A percentile compares a stretch with the other conserved stretches of the same genome.
These are phyloP conservation scores for Agriopis leucophaearia DNA, from an alignment of 2,888 invertebrate genomes.

Conservation along the genomic window DNA sequence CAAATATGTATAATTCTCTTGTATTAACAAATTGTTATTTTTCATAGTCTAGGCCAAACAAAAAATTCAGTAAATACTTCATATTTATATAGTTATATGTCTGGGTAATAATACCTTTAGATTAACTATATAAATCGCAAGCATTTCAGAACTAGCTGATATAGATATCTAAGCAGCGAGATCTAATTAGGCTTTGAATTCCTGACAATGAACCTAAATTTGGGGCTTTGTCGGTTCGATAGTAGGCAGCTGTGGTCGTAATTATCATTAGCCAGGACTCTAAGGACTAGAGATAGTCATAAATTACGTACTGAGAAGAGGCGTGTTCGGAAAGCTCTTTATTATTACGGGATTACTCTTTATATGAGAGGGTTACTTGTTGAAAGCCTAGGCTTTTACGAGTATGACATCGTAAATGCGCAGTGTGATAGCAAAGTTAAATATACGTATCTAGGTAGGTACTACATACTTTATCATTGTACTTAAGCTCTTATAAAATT, in stretches of 20 bases:
- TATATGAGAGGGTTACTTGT: conserved; percentile 18
- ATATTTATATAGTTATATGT: neutral
- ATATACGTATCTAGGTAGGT: neutral
- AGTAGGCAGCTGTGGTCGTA: conserved; percentile 36
- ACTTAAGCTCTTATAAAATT: too few species aligned
- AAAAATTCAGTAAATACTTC: too few species aligned
- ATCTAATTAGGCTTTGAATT: conserved; percentile 35
- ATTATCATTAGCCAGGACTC: conserved; percentile 40
- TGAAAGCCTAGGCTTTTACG: conserved; percentile 17
- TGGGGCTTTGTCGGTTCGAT: conserved; percentile 36
- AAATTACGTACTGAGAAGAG: conserved; percentile 34
- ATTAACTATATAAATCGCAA: neutral
- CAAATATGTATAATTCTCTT: too few species aligned
- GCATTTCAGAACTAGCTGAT: conserved; percentile 1
- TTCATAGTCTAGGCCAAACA: too few species aligned
- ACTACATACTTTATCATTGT: too few species aligned
- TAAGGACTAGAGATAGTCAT: conserved; percentile 32
- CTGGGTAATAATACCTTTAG: neutral
- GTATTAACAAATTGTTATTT: too few species aligned
- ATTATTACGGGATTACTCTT: conserved; percentile 32
- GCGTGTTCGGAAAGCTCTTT: conserved; percentile 32
- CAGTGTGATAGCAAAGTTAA: neutral
- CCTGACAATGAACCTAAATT: conserved; percentile 34
- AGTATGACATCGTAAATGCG: conserved; percentile 11
- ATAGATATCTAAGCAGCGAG: conserved; percentile 10